phyloP scores from a whole-genome alignment of 1,140 invertebrate genomes.

The Rhagoletis pomonella region DNA sequence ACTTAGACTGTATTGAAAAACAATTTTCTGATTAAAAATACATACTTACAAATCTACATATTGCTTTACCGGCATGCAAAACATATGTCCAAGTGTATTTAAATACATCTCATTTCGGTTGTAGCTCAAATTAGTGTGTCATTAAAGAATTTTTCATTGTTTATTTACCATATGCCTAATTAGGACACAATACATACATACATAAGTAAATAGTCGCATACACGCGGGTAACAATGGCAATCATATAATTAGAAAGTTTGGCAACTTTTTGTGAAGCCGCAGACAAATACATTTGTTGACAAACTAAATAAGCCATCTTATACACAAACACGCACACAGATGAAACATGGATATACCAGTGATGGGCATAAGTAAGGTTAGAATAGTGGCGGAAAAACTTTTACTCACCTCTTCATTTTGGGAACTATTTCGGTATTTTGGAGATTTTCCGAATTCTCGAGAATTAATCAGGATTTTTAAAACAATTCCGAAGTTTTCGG shows the following conservation, averaged over 20 bases:
- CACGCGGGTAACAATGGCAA: neutral
- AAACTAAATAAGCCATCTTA: neutral
- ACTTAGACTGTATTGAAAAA: conserved; percentile 1
- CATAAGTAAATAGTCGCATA: neutral
- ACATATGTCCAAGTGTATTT: neutral
- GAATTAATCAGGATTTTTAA: no score
- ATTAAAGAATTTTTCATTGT: conserved; percentile 23
- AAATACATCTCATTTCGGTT: neutral
- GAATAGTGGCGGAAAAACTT: no score
- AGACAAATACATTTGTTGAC: neutral
- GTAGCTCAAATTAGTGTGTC: conserved; percentile 11
- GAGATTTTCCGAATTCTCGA: no score
- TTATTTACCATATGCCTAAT: conserved; percentile 13
- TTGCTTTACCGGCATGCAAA: neutral
- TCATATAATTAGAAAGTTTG: conserved; percentile 9
- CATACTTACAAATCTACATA: neutral
- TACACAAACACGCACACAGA: neutral
- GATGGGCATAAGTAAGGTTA: no score
- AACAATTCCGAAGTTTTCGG: no score
- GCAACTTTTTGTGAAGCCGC: conserved; percentile 15
- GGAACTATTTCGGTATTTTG: no score
- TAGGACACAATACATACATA: neutral
- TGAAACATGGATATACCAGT: no score
- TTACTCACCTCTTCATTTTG: no score
- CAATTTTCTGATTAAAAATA: neutral